Conservation (phyloP, 2,113 vertebrate species). For the Oncorhynchus keta region DNA sequence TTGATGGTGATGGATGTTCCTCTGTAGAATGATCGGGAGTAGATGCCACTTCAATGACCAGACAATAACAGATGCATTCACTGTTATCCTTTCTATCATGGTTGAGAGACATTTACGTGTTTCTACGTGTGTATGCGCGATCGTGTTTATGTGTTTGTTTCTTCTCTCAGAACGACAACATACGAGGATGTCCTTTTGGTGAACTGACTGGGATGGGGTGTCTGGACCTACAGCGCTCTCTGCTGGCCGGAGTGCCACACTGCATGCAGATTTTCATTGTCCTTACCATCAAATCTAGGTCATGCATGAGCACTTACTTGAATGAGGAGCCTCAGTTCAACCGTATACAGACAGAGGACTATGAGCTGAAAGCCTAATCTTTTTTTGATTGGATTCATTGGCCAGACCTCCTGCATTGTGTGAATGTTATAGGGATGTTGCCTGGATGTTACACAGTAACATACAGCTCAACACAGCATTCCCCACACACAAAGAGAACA, state of each 20-base stretch:
- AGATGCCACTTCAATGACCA: too few relatives aligned
- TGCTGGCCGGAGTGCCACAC: slow-evolving; percentile 42
- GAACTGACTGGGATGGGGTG: slow-evolving; percentile 59
- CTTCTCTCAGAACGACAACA: slow-evolving; percentile 69
- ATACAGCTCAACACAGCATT: not conserved
- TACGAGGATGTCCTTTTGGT: slow-evolving; percentile 76
- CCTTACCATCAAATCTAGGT: slow-evolving; percentile 12
- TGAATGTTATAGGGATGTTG: not conserved
- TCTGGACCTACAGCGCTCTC: slow-evolving; percentile 20
- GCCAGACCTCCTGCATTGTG: not conserved
- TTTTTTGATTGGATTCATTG: not conserved
- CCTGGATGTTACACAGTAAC: not conserved
- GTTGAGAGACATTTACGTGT: not conserved
- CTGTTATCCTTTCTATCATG: not conserved
- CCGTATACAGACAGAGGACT: not conserved
- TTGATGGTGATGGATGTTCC: not conserved
- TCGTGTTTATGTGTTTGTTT: not conserved
- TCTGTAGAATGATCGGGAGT: too few relatives aligned
- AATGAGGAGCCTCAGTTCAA: too few relatives aligned
- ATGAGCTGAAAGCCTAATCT: not conserved
- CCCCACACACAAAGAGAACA: not conserved
- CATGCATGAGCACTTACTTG: not conserved
- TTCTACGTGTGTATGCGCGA: not conserved
- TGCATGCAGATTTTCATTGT: slow-evolving; percentile 20
- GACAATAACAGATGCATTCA: not conserved